A percentile compares a stretch with the other conserved stretches of the same genome.
Conservation (phyloP, 2,888 invertebrate species). For the Temnothorax unifasciatus region DNA sequence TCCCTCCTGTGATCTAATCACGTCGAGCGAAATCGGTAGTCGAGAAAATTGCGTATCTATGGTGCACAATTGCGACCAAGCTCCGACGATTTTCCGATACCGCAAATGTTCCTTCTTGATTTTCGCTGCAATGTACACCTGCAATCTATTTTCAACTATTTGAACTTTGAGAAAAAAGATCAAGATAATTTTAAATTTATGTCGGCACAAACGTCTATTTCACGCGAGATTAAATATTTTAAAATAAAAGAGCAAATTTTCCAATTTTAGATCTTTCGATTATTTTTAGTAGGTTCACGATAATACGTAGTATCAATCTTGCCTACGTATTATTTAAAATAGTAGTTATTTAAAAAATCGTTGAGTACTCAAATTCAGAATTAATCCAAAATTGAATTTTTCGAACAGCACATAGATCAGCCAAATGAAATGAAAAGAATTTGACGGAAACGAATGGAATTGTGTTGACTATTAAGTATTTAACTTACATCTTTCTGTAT, state of each 20-base stretch:
- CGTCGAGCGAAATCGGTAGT: slow-evolving; percentile 18
- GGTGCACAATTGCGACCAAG: not conserved
- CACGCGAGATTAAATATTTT: not conserved
- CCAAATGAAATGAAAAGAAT: not conserved
- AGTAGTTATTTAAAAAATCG: not conserved
- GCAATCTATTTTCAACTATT: not conserved
- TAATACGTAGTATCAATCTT: not conserved
- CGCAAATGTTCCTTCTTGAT: not conserved
- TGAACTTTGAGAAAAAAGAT: not conserved
- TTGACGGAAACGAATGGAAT: not conserved
- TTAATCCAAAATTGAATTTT: not conserved
- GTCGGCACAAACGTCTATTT: not conserved
- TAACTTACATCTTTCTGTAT: not conserved
- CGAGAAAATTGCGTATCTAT: slow-evolving; percentile 19
- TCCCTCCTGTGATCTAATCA: slow-evolving; percentile 32
- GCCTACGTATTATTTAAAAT: too few relatives aligned
- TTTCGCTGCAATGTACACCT: not conserved
- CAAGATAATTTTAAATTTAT: not conserved
- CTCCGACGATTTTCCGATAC: slow-evolving; percentile 1
- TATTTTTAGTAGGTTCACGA: not conserved
- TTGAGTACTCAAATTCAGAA: not conserved
- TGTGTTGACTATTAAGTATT: not conserved
- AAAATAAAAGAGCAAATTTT: not conserved
- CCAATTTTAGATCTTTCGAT: not conserved
- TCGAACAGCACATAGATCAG: not conserved